These are phyloP conservation scores for Amphipyra tragopoginis DNA, from an alignment of 2,888 invertebrate genomes.

Conservation along the genomic window DNA sequence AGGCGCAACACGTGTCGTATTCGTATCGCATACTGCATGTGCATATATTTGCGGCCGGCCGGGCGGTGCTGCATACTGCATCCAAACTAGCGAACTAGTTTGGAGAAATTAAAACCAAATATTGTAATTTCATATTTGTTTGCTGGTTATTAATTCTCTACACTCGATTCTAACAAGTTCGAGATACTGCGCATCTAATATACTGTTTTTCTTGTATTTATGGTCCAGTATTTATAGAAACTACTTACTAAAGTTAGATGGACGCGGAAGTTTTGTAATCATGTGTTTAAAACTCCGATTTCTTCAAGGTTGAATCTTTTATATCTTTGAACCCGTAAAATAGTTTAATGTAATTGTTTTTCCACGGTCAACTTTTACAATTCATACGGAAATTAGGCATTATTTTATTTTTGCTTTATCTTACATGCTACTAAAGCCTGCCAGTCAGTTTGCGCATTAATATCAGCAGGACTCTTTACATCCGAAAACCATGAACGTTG, in stretches of 20 bases:
- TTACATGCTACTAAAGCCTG: neutral
- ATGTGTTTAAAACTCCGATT: constrained; percentile 21
- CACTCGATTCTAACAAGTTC: constrained; percentile 2
- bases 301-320: constrained; percentile 38
- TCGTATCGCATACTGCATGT: too few species aligned
- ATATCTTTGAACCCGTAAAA: constrained; percentile 39
- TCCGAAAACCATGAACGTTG: too few species aligned
- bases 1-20: too few species aligned
- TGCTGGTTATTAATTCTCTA: neutral
- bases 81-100: too few species aligned
- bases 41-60: too few species aligned
- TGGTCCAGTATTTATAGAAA: neutral
- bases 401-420: constrained; percentile 24
- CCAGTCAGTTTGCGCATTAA: too few species aligned
- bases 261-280: constrained; percentile 28
- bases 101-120: too few species aligned
- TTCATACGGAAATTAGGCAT: constrained; percentile 19
- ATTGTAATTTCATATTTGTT: too few species aligned
- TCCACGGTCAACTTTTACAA: constrained; percentile 31
- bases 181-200: neutral
- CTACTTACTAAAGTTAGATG: constrained; percentile 21
- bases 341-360: constrained; percentile 37
- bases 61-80: too few species aligned
- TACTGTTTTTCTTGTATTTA: too few species aligned
- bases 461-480: too few species aligned